These are phyloP conservation scores for Clarias platycephalus DNA, from an alignment of 2,797 vertebrate genomes.

Conservation along the genomic window DNA sequence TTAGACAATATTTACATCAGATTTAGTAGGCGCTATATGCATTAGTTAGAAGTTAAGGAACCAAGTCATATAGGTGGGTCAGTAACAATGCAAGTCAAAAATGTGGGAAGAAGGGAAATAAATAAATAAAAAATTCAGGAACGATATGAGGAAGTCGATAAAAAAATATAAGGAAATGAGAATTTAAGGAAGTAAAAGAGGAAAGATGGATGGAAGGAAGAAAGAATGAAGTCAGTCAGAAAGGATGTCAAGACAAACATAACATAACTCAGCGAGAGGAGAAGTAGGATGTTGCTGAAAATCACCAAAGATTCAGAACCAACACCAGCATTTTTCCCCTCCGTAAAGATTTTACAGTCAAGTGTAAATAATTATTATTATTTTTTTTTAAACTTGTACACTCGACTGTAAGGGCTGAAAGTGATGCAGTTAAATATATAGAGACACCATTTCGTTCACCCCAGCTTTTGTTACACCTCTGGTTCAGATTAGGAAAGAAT, in stretches of 20 bases:
- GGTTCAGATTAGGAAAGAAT: background rate
- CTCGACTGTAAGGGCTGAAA: background rate
- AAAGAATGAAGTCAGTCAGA: background rate
- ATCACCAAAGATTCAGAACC: background rate
- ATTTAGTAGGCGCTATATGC: background rate
- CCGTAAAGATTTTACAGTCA: no score
- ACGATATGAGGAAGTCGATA: background rate
- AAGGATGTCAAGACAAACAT: background rate
- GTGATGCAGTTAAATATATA: no score
- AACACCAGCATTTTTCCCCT: background rate
- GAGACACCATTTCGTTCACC: background rate
- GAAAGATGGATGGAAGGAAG: background rate
- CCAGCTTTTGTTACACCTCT: background rate
- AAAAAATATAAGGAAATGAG: background rate
- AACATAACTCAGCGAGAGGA: background rate
- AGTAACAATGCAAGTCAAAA: background rate
- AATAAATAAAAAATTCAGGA: background rate
- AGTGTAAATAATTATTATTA: no score
- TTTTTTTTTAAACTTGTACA: no score
- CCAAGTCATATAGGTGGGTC: background rate
- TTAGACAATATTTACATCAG: background rate
- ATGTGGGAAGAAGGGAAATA: background rate
- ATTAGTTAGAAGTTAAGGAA: background rate
- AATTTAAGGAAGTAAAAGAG: background rate
- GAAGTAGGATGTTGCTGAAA: background rate